Percentiles rank a stretch among this genome's conserved stretches.
phyloP scores from a whole-genome alignment of 2,888 invertebrate species.

The Drosophila flavopinicola region DNA sequence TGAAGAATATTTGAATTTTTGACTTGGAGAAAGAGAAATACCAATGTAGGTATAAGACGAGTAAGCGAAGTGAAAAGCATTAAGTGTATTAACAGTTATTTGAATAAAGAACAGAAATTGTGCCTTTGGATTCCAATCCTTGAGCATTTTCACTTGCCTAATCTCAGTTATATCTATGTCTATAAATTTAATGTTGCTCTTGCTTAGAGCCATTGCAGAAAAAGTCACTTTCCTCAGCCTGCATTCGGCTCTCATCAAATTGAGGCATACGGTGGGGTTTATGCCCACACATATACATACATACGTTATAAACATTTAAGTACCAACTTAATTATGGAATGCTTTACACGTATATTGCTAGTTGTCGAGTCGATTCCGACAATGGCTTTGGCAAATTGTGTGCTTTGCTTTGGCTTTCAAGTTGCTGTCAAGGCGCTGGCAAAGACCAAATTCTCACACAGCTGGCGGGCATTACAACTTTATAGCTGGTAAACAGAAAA shows the following conservation, averaged over 20 bases:
- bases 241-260: constrained; percentile 3
- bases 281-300: constrained; percentile 1
- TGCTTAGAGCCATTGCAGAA: neutral
- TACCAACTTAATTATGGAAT: constrained; percentile 42
- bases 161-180: neutral
- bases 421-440: constrained; percentile 51
- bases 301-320: constrained; percentile 13
- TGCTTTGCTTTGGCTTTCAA: constrained; percentile 34
- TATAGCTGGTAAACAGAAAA: constrained; percentile 57
- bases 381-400: constrained; percentile 22
- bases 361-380: constrained; percentile 35
- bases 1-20: too few species aligned
- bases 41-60: too few species aligned
- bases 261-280: constrained; percentile 5
- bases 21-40: too few species aligned
- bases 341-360: constrained; percentile 23
- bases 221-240: neutral
- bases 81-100: too few species aligned
- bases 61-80: too few species aligned
- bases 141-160: too few species aligned
- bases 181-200: neutral
- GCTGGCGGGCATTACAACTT: constrained; percentile 71
- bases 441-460: constrained; percentile 57
- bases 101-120: too few species aligned
- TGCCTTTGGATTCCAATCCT: too few species aligned